Conservation (phyloP, 1,140 invertebrate genomes). For the Araneus ventricosus region DNA sequence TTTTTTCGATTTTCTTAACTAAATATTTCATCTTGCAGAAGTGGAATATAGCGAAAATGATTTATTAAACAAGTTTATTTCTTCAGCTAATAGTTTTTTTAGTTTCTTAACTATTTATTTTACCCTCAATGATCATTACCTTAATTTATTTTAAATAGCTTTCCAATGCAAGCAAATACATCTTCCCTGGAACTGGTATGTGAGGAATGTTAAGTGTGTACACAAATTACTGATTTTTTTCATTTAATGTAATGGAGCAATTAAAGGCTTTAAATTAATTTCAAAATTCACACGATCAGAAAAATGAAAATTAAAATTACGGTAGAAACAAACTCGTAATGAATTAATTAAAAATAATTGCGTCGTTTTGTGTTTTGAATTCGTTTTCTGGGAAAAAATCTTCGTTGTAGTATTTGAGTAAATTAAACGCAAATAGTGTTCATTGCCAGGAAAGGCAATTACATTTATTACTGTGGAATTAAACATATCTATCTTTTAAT, state of each 20-base stretch:
- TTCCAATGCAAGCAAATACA: not conserved
- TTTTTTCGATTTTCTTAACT: not conserved
- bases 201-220: not conserved
- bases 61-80: not conserved
- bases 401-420: no score
- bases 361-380: not conserved
- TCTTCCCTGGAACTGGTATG: not conserved
- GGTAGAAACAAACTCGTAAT: not conserved
- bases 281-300: not conserved
- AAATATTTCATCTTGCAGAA: not conserved
- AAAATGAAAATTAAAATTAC: not conserved
- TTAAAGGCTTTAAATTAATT: not conserved
- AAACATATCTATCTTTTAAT: no score
- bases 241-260: not conserved
- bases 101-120: not conserved
- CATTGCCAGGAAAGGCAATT: no score
- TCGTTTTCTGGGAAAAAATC: not conserved
- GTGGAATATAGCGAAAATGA: not conserved
- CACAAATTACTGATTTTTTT: not conserved
- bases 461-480: no score
- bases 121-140: not conserved
- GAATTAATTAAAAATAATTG: not conserved
- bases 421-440: no score
- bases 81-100: not conserved
- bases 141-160: slow-evolving; percentile 17